phyloP scores from a whole-genome alignment of 2,113 vertebrate species.

The Indicator indicator region DNA sequence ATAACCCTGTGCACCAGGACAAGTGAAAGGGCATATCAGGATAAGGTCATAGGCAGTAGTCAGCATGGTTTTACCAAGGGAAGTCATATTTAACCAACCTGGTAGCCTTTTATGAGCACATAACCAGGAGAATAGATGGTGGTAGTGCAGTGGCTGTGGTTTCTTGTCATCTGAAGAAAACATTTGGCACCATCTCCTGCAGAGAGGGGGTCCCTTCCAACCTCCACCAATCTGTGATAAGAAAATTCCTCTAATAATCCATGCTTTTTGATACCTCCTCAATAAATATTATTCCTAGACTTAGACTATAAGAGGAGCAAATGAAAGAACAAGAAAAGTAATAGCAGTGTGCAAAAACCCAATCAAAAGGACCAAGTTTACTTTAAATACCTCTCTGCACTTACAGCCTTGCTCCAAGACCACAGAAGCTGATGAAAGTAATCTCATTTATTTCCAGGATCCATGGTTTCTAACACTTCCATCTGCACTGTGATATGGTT shows the following conservation, averaged over 20 bases:
- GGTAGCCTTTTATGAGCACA: no score
- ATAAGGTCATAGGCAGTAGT: no score
- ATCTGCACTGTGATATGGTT: neutral
- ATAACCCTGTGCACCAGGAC: no score
- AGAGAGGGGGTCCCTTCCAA: no score
- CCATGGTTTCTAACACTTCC: neutral
- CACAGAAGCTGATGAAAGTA: neutral
- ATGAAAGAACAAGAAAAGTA: neutral
- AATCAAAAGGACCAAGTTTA: neutral
- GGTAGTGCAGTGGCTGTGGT: no score
- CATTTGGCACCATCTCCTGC: no score
- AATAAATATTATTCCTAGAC: neutral
- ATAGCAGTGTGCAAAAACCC: neutral
- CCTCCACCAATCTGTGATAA: neutral
- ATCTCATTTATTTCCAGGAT: neutral
- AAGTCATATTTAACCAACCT: no score
- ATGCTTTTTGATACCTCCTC: neutral
- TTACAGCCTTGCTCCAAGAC: neutral
- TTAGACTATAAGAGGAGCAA: neutral
- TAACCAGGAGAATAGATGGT: no score
- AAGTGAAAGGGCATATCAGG: no score
- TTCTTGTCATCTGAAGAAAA: no score
- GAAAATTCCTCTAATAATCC: neutral
- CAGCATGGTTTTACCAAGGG: no score
- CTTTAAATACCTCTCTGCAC: neutral